Evolutionary conservation across 2,888 invertebrate species (phyloP).

Genomic region (Bursaphelenchus okinawaensis): DNA sequence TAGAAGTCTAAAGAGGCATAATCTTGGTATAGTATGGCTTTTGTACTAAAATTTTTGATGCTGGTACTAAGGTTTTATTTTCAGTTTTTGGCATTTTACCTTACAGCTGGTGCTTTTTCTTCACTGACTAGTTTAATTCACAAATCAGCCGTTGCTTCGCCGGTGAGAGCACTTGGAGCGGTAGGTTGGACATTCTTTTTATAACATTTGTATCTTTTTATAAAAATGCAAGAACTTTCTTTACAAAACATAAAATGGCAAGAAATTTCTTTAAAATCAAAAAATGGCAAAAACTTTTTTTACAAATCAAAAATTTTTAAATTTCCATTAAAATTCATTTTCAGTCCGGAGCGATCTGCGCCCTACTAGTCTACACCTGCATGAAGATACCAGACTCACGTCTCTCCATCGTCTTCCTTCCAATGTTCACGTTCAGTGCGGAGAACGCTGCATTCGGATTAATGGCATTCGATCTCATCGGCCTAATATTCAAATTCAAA

Average conservation of each 20-base stretch:
- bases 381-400: constrained; percentile 80
- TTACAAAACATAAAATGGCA: no score
- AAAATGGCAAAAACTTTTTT: no score
- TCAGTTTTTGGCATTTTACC: constrained; percentile 79
- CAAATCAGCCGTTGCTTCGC: constrained; percentile 69
- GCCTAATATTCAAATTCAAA: constrained; percentile 79
- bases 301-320: no score
- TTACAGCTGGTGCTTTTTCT: constrained; percentile 70
- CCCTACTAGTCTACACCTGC: constrained; percentile 79
- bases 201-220: neutral
- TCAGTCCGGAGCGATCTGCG: constrained; percentile 92
- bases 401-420: constrained; percentile 81
- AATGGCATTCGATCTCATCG: constrained; percentile 76
- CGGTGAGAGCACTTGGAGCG: constrained; percentile 81
- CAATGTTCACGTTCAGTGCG: constrained; percentile 81
- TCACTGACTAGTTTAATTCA: constrained; percentile 77
- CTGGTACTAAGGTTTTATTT: neutral
- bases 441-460: constrained; percentile 61
- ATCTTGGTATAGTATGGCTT: neutral
- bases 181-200: constrained; percentile 65
- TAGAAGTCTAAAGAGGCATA: no score
- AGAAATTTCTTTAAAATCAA: no score
- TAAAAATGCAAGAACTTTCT: no score
- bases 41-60: no score
- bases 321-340: constrained; percentile 20